A percentile compares a stretch with the other conserved stretches of the same genome.
These are phyloP conservation scores for Takifugu rubripes DNA, from an alignment of 2,797 vertebrate genomes.

Conservation along the genomic window DNA sequence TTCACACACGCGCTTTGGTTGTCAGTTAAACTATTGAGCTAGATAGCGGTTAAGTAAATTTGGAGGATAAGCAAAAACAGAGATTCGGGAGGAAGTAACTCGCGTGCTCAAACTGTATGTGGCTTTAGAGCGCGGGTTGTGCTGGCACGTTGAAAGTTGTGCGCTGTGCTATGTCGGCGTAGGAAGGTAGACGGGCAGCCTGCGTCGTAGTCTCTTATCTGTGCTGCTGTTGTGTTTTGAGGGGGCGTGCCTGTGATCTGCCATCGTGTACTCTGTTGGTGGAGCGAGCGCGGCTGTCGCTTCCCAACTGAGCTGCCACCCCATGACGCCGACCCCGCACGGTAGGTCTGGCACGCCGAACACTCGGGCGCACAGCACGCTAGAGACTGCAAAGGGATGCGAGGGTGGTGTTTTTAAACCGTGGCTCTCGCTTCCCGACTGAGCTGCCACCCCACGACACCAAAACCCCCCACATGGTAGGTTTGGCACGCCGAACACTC, in stretches of 20 bases:
- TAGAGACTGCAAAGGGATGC: constrained; percentile 34
- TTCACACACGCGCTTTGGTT: constrained; percentile 34
- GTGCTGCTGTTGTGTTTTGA: constrained; percentile 65
- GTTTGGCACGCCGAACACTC: constrained; percentile 55
- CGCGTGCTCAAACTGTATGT: constrained; percentile 47
- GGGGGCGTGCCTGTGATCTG: constrained; percentile 74
- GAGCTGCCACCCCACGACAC: neutral
- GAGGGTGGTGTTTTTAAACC: constrained; percentile 48
- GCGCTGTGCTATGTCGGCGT: constrained; percentile 56
- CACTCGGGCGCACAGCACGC: constrained; percentile 53
- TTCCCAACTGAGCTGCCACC: constrained; percentile 61
- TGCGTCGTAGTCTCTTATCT: constrained; percentile 67
- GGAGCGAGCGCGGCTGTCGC: constrained; percentile 67
- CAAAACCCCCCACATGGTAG: constrained; percentile 44
- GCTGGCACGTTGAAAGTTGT: constrained; percentile 54
- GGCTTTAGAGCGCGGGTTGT: constrained; percentile 56
- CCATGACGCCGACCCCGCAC: constrained; percentile 54
- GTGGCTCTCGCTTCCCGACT: neutral
- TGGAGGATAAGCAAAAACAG: constrained; percentile 42
- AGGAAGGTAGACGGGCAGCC: constrained; percentile 58
- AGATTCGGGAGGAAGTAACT: constrained; percentile 53
- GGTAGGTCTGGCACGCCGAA: constrained; percentile 52
- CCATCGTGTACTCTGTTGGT: constrained; percentile 69
- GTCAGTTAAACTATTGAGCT: constrained; percentile 49
- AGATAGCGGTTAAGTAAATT: constrained; percentile 50